A percentile compares a stretch with the other conserved stretches of the same genome.
phyloP scores from a whole-genome alignment of 2,113 vertebrate species.

The Chamaea fasciata region DNA sequence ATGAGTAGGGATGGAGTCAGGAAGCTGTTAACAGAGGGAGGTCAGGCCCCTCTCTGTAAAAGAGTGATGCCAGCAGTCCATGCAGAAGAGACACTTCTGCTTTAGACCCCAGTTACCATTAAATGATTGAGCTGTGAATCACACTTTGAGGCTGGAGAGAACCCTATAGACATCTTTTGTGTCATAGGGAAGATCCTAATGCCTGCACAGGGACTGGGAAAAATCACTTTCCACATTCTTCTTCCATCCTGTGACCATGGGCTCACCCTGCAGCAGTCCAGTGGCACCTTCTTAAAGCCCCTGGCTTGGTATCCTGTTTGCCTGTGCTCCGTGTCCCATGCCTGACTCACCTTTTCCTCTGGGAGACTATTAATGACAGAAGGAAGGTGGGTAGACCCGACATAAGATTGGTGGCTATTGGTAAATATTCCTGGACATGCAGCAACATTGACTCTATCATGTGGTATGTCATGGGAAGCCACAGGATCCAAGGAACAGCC shows the following conservation, averaged over 20 bases:
- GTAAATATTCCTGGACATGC: background rate
- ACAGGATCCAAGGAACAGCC: background rate
- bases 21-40: background rate
- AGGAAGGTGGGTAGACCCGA: accelerated
- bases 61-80: background rate
- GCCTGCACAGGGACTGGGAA: background rate
- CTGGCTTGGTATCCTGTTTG: background rate
- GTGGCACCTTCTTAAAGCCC: background rate
- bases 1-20: background rate
- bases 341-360: background rate
- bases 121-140: background rate
- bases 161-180: accelerated
- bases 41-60: background rate
- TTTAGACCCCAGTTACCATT: background rate
- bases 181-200: too few relatives aligned
- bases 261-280: background rate
- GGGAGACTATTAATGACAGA: background rate
- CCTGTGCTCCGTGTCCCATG: accelerated
- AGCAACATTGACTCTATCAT: background rate
- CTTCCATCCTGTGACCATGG: too few relatives aligned
- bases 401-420: background rate
- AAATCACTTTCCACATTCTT: background rate
- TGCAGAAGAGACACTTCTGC: background rate
- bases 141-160: background rate
- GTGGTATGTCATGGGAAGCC: background rate